Percentiles rank a stretch among this genome's conserved stretches.
phyloP scores from a whole-genome alignment of 2,888 invertebrate species.

The Nebria brevicollis region DNA sequence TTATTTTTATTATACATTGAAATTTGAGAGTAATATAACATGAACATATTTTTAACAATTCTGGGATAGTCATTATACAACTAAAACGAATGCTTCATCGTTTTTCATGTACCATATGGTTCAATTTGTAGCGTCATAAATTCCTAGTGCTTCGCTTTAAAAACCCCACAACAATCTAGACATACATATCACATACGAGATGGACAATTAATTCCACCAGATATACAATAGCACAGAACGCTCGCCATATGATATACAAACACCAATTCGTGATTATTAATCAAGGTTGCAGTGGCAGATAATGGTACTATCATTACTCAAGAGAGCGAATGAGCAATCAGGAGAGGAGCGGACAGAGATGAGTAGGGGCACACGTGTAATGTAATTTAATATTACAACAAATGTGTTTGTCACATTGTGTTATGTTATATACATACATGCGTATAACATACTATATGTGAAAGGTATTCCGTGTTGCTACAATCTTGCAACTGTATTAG shows the following conservation, averaged over 20 bases:
- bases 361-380: neutral
- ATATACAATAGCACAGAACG: neutral
- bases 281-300: constrained; percentile 1
- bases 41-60: too few species aligned
- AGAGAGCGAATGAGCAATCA: neutral
- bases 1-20: too few species aligned
- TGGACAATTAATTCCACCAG: neutral
- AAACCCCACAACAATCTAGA: neutral
- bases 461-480: neutral
- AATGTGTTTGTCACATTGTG: neutral
- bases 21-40: too few species aligned
- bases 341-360: neutral
- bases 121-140: neutral
- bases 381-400: neutral
- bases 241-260: neutral
- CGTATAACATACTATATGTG: neutral
- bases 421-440: neutral
- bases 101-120: neutral
- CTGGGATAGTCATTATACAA: too few species aligned
- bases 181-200: neutral
- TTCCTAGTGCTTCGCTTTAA: neutral
- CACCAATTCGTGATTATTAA: neutral
- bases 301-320: neutral
- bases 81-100: too few species aligned
- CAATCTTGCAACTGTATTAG: neutral